These are phyloP conservation scores for Caradrina kadenii DNA, from an alignment of 2,888 invertebrate species.

Conservation along the genomic window DNA sequence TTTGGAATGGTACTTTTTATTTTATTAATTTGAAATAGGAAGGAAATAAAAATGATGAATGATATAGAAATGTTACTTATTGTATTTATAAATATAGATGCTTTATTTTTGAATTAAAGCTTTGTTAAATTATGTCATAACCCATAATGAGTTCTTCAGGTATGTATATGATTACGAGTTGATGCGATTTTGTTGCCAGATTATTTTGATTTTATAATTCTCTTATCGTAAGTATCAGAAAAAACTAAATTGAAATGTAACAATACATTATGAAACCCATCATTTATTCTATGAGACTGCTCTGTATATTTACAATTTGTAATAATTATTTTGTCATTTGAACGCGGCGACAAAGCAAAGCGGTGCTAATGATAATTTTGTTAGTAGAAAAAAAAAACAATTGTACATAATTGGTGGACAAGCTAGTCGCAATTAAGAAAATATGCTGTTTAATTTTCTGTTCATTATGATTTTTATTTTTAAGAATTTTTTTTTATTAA, in stretches of 20 bases:
- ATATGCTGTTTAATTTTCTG: neutral
- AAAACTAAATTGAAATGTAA: constrained; percentile 34
- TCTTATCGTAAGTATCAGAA: constrained; percentile 2
- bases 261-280: constrained; percentile 8
- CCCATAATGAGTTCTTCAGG: neutral
- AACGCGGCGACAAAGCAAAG: constrained; percentile 21
- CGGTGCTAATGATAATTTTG: constrained; percentile 19
- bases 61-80: too few species aligned
- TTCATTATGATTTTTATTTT: neutral
- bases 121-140: too few species aligned
- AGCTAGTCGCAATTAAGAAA: constrained; percentile 15
- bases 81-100: too few species aligned
- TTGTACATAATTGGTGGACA: neutral
- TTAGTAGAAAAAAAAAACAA: constrained; percentile 15
- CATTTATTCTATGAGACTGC: constrained; percentile 2
- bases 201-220: constrained; percentile 1
- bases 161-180: too few species aligned
- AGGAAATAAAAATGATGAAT: too few species aligned
- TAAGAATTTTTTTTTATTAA: constrained; percentile 7
- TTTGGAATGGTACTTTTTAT: too few species aligned
- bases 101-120: too few species aligned
- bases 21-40: too few species aligned
- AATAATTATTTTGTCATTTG: constrained; percentile 50
- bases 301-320: constrained; percentile 12
- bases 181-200: neutral